Conservation (phyloP, 2,797 vertebrate genomes). For the Anguilla megastoma region DNA sequence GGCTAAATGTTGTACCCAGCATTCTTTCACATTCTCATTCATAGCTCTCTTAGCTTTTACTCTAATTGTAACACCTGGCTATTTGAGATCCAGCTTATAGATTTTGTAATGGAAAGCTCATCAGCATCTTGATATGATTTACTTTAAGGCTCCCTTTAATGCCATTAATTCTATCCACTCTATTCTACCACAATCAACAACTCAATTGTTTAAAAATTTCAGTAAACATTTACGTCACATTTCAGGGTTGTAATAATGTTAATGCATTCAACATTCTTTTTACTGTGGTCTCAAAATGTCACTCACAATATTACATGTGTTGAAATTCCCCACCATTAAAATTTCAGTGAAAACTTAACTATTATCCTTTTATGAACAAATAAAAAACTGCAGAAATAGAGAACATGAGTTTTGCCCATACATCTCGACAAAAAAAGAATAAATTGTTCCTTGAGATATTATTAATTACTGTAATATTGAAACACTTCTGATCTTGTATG, state of each 20-base stretch:
- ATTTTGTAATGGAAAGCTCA: neutral
- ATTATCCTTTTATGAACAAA: neutral
- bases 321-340: neutral
- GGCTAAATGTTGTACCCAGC: neutral
- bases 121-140: neutral
- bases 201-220: neutral
- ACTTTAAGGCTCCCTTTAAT: neutral
- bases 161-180: neutral
- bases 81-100: neutral
- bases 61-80: neutral
- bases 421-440: neutral
- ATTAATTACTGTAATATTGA: neutral
- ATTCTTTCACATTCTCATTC: constrained; percentile 7
- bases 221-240: neutral
- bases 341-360: neutral
- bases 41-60: neutral
- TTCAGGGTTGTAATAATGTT: neutral
- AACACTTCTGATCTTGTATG: neutral
- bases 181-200: neutral
- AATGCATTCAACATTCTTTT: neutral
- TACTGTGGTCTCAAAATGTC: neutral
- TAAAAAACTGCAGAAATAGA: neutral
- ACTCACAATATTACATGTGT: neutral
- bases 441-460: neutral
- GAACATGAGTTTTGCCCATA: neutral